These are phyloP conservation scores for Ecdyonurus torrentis DNA, from an alignment of 2,888 invertebrate species.

Conservation along the genomic window DNA sequence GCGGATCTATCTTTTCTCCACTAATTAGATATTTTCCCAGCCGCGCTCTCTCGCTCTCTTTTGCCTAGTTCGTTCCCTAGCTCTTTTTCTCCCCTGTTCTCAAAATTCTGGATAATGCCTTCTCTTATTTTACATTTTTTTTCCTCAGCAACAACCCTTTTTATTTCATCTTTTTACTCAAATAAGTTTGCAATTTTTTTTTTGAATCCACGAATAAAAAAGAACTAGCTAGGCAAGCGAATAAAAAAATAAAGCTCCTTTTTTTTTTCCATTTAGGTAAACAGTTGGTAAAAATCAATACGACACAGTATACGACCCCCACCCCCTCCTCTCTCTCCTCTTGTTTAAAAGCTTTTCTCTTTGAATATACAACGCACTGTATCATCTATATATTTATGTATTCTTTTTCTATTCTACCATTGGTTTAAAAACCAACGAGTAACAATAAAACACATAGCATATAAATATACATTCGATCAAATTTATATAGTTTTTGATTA, in stretches of 20 bases:
- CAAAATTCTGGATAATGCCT: not conserved
- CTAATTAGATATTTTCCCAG: constrained; percentile 3
- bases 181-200: not conserved
- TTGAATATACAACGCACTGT: not conserved
- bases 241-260: not conserved
- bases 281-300: constrained; percentile 3
- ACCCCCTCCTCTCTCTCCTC: not conserved
- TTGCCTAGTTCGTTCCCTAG: not conserved
- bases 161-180: not conserved
- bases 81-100: not conserved
- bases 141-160: constrained; percentile 1
- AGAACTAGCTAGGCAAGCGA: not conserved
- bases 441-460: no score
- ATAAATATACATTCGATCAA: no score
- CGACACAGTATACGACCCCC: not conserved
- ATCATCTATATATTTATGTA: not conserved
- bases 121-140: not conserved
- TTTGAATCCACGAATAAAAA: not conserved
- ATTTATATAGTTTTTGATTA: no score
- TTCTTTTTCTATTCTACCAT: no score
- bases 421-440: no score
- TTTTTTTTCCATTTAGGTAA: constrained; percentile 2
- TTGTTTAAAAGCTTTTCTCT: constrained; percentile 1
- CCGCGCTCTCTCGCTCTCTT: not conserved
- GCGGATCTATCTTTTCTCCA: not conserved